Evolutionary conservation across 2,113 vertebrate genomes (phyloP).

Genomic region (Phalacrocorax aristotelis): DNA sequence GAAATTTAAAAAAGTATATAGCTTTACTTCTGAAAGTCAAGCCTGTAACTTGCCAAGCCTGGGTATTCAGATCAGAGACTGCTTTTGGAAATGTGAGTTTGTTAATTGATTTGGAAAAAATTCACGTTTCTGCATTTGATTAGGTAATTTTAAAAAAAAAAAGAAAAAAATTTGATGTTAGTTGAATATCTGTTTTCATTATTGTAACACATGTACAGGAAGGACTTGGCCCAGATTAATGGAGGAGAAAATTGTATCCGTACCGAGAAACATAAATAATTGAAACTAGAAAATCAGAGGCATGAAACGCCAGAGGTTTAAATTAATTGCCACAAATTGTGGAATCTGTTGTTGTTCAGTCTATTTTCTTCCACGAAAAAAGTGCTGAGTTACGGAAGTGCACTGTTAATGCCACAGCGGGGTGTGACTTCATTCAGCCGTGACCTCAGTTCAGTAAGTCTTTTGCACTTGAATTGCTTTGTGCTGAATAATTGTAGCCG

Average conservation of each 20-base stretch:
- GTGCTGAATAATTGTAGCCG: neutral
- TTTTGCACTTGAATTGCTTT: neutral
- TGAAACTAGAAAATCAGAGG: neutral
- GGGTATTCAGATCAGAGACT: neutral
- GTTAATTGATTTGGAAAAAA: neutral
- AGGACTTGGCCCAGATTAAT: neutral
- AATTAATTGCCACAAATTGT: neutral
- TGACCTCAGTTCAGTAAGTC: neutral
- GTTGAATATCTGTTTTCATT: neutral
- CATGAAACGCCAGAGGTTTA: neutral
- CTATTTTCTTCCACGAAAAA: neutral
- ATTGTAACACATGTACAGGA: neutral
- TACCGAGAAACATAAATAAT: neutral
- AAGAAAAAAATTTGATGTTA: neutral
- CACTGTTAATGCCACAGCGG: neutral
- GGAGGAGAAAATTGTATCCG: neutral
- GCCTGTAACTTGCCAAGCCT: neutral
- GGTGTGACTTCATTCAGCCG: neutral
- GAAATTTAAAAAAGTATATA: neutral
- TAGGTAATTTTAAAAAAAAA: neutral
- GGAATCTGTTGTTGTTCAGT: neutral
- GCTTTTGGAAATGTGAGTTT: neutral
- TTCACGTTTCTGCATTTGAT: neutral
- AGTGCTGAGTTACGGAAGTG: neutral
- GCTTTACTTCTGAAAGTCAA: neutral